Conservation (phyloP, 2,888 invertebrate genomes). For the Eupithecia exiguata region DNA sequence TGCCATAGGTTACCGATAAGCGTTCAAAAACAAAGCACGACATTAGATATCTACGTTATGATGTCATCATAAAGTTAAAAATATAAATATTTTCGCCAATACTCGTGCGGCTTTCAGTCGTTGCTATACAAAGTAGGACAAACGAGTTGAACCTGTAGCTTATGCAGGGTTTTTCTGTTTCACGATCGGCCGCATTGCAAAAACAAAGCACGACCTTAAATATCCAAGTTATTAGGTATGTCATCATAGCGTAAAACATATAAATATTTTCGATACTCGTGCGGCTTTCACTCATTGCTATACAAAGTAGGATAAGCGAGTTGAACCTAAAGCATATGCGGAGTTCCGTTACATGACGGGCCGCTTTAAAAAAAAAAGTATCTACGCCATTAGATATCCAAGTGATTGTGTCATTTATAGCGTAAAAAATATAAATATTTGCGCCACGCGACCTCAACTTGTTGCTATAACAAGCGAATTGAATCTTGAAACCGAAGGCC, state of each 20-base stretch:
- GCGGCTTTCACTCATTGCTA: conserved; percentile 31
- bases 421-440: conserved; percentile 47
- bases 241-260: conserved; percentile 46
- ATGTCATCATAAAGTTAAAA: conserved; percentile 43
- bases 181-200: conserved; percentile 85
- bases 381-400: conserved; percentile 26
- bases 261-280: conserved; percentile 42
- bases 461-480: conserved; percentile 36
- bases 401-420: conserved; percentile 35
- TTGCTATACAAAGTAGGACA: conserved; percentile 31
- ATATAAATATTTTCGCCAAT: conserved; percentile 45
- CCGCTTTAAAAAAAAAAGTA: conserved; percentile 68
- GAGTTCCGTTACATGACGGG: conserved; percentile 87
- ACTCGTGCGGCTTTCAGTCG: conserved; percentile 28
- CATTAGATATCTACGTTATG: conserved; percentile 36
- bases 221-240: conserved; percentile 33
- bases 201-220: conserved; percentile 41
- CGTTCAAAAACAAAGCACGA: conserved; percentile 38
- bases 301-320: conserved; percentile 29
- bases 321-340: no score
- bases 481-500: not conserved
- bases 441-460: conserved; percentile 29
- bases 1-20: conserved; percentile 42
- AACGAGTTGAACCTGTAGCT: conserved; percentile 13
- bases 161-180: conserved; percentile 66